A percentile compares a stretch with the other conserved stretches of the same genome.
phyloP scores from a whole-genome alignment of 2,888 invertebrate genomes.

The Cosmorhoe ocellata region DNA sequence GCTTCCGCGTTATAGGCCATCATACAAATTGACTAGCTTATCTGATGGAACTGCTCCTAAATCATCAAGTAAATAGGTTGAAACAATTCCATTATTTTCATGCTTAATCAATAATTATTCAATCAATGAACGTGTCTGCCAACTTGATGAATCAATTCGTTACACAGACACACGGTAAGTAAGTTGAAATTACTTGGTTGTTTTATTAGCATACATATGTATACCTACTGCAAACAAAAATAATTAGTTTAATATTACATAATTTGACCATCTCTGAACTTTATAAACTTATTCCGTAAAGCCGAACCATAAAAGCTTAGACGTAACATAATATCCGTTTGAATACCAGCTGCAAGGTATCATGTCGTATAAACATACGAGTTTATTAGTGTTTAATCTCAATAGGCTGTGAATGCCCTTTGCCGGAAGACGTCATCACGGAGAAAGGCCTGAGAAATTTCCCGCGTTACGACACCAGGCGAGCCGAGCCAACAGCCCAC shows the following conservation, averaged over 20 bases:
- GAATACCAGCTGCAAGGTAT: slow-evolving; percentile 21
- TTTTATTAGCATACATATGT: too few relatives aligned
- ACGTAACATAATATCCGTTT: slow-evolving; percentile 18
- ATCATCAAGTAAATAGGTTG: neutral
- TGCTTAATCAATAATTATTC: too few relatives aligned
- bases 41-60: slow-evolving; percentile 16
- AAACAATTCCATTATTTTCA: too few relatives aligned
- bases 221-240: too few relatives aligned
- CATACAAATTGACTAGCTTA: slow-evolving; percentile 25
- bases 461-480: slow-evolving; percentile 62
- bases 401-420: slow-evolving; percentile 53
- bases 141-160: too few relatives aligned
- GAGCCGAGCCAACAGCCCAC: slow-evolving; percentile 49
- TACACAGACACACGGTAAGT: too few relatives aligned
- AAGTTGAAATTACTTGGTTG: too few relatives aligned
- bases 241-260: too few relatives aligned
- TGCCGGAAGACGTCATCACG: slow-evolving; percentile 56
- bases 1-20: slow-evolving; percentile 53
- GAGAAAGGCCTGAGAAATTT: slow-evolving; percentile 71
- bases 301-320: slow-evolving; percentile 8
- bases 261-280: neutral
- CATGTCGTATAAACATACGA: slow-evolving; percentile 30
- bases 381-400: slow-evolving; percentile 45
- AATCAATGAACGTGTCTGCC: too few relatives aligned
- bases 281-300: neutral